Evolutionary conservation across 2,113 vertebrate species (phyloP), one percentile per base, ranked within the genome.

Genomic region (Dromaius novaehollandiae): DNA sequence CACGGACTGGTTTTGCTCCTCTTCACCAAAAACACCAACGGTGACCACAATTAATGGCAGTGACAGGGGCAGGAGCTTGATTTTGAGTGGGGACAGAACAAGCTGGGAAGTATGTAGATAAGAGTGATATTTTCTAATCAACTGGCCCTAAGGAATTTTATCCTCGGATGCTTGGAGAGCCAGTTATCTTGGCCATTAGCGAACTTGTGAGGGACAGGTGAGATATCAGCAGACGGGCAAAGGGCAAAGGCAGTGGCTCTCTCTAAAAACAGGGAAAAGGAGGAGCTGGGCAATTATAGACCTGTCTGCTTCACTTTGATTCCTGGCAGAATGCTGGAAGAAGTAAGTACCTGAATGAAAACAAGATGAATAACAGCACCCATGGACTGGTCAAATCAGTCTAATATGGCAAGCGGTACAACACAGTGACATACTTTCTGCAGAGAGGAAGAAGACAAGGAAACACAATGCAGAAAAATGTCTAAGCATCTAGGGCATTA

Each of bases 131-230:
- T 90, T 81, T 79, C 95, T 93, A 83, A 96, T 90, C 95, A 74
- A 90, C 88, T 81, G 68, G 63, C 71, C 88, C 94, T 0, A 0
- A 26, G 68, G 88, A 94, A 83, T 97, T 91, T 86, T 90, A 88
- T 91, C 90, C 90, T 8, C 2, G 76, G 76, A 38, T 92, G 4
- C 73, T 75, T 0, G 0, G 4, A 64, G 56, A 68, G 92, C 44
- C 50, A 5, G 5, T 96, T 96, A 96, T 96, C 96, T 94, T 0
- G 0, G 96, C 96, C 96, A 97, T 97, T 97, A 97, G 96, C 6
- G 88, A 93, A 95, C 92, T 94, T 97, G 96, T 96, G 96, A 97
- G 90, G 96, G 88, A 97, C 95, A 96, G 96, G 96, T 97, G 93
- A 97, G 96, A 96, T 92, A 97, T 73, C 80, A 92, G 95, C 79